Conservation (phyloP, 2,113 vertebrate species). For the Eurypyga helias region DNA sequence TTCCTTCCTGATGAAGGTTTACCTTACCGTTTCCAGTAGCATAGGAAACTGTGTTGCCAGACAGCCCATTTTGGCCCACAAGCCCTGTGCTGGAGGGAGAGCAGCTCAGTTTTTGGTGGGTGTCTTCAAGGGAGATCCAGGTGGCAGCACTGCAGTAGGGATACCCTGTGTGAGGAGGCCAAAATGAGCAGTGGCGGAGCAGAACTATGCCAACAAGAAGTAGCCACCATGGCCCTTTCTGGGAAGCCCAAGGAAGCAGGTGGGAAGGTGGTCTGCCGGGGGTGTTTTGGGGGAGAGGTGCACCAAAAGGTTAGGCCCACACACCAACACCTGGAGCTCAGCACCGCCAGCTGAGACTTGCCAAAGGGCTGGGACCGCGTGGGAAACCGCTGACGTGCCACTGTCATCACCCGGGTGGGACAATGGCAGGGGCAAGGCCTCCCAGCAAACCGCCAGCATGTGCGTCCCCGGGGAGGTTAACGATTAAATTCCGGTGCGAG, state of each 20-base stretch:
- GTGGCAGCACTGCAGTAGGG: too few species aligned
- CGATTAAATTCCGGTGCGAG: accelerated
- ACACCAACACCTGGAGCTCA: neutral
- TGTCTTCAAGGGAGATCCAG: too few species aligned
- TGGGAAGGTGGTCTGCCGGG: accelerated
- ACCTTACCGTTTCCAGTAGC: neutral
- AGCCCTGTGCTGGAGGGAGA: neutral
- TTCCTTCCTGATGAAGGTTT: neutral
- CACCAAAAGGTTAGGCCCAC: accelerated
- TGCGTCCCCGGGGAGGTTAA: accelerated
- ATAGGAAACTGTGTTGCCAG: neutral
- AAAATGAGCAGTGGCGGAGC: accelerated
- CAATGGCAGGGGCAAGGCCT: accelerated
- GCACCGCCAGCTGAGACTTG: accelerated
- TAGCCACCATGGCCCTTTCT: accelerated
- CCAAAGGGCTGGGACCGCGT: accelerated
- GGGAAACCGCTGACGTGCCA: accelerated
- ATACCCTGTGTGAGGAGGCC: neutral
- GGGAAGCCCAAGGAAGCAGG: neutral
- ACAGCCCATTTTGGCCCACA: neutral
- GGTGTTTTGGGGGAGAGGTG: neutral
- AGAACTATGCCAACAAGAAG: neutral
- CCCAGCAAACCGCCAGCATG: accelerated
- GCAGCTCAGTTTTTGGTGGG: neutral
- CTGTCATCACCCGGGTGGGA: accelerated